Evolutionary conservation across 2,113 vertebrate genomes (phyloP), one percentile per base, ranked within the genome.

Genomic region (Mandrillus leucophaeus): DNA sequence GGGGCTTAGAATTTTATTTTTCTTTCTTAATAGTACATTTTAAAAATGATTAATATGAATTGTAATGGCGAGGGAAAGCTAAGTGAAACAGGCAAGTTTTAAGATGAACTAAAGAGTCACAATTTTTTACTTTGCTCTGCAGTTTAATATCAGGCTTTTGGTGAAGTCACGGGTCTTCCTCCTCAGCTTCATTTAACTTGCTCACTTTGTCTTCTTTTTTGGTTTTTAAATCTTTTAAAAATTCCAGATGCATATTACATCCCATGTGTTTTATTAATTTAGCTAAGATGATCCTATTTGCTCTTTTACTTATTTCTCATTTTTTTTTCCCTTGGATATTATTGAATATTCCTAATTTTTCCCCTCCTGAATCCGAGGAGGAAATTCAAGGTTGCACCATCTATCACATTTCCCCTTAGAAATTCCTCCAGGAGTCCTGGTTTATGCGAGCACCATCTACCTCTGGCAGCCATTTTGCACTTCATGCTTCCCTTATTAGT

Each of bases 401-500:
- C 40, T 72, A 38, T 10, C 57, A 32, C n/a, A 81, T 50, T 66
- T 93, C 8, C 30, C 20, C 72, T 79, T 57, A 68, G 35, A 89
- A 40, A 93, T 72, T 88, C 55, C 38, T 48, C 12, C 59, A 64
- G 57, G 43, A 90, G 32, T 40, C 57, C 48, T 66, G 1, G 25
- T 76, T 92, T 48, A 1, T 82, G 59, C 3, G 30, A 96, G 52
- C 14, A 35, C 30, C 5, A 6, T n/a, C 94, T 93, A 95, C 72
- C 11, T 57, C 88, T 59, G 73, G 93, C 79, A 95, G 90, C 88
- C 95, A 96, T 98, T 93, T 89, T 96, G 86, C n/a, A 97, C 85
- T 92, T 95, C 82, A 76, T 18, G 20, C 66, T 90, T 96, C 43
- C 61, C 93, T 98, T 91, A 96, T 98, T 98, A 97, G 95, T 89